Conservation (phyloP, 1,140 invertebrate genomes). For the Acromyrmex heyeri region DNA sequence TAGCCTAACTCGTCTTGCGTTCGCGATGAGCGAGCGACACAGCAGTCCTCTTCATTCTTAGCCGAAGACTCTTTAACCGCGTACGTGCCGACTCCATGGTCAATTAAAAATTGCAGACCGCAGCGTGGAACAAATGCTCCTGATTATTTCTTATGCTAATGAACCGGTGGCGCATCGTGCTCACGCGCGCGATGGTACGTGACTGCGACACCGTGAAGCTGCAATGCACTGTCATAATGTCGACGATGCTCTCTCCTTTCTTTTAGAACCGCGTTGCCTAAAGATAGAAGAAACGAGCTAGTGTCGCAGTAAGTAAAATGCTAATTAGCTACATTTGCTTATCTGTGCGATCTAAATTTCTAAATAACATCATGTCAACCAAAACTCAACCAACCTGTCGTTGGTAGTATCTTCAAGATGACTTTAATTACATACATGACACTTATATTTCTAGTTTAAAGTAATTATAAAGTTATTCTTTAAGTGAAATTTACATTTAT, state of each 20-base stretch:
- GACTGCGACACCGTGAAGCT: not conserved
- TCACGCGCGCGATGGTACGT: constrained; percentile 7
- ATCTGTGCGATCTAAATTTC: constrained; percentile 14
- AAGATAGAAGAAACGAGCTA: not conserved
- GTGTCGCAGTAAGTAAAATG: constrained; percentile 2
- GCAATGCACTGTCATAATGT: not conserved
- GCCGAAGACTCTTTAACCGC: not conserved
- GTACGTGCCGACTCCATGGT: constrained; percentile 34
- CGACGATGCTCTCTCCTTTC: not conserved
- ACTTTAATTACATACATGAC: not conserved
- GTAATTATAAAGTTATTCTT: not conserved
- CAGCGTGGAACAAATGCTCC: not conserved
- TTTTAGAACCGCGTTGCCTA: not conserved
- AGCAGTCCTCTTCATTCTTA: constrained; percentile 1
- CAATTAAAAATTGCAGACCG: constrained; percentile 42
- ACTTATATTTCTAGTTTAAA: not conserved
- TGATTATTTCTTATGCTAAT: constrained; percentile 64
- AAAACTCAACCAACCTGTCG: not conserved
- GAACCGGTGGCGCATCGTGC: not conserved
- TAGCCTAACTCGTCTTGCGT: not conserved
- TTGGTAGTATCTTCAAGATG: not conserved
- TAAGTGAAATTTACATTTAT: constrained; percentile 1
- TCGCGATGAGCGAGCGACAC: not conserved
- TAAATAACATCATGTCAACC: not conserved
- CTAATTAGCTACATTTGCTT: constrained; percentile 17